phyloP scores from a whole-genome alignment of 2,888 invertebrate genomes.

The Strigamia maritima region DNA sequence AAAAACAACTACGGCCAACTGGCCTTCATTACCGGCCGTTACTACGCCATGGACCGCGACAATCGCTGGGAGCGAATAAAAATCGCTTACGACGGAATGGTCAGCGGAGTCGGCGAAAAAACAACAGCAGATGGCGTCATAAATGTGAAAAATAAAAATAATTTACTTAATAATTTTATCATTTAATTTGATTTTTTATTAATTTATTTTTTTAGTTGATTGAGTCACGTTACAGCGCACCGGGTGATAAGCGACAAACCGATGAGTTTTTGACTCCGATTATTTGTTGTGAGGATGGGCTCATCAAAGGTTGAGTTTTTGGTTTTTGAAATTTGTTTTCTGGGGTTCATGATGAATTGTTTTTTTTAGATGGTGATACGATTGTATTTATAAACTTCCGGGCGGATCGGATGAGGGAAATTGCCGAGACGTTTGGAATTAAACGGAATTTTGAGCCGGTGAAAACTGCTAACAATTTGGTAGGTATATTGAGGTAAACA shows the following conservation, averaged over 20 bases:
- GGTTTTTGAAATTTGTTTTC: not conserved
- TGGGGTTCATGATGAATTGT: not conserved
- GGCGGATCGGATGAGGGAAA: slow-evolving; percentile 55
- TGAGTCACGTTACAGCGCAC: slow-evolving; percentile 46
- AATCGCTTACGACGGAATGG: slow-evolving; percentile 54
- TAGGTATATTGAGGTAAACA: slow-evolving; percentile 37
- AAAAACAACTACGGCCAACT: slow-evolving; percentile 46
- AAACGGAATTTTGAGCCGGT: slow-evolving; percentile 47
- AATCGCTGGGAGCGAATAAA: slow-evolving; percentile 49
- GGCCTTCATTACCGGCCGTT: slow-evolving; percentile 52
- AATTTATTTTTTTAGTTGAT: slow-evolving; percentile 37
- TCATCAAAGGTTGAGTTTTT: not conserved
- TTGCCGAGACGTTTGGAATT: slow-evolving; percentile 51
- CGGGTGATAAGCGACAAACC: slow-evolving; percentile 48
- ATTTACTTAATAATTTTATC: too few species aligned
- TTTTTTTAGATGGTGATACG: slow-evolving; percentile 51
- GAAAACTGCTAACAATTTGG: slow-evolving; percentile 46
- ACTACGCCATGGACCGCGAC: slow-evolving; percentile 56
- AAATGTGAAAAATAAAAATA: slow-evolving; percentile 38
- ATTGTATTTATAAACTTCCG: slow-evolving; percentile 55
- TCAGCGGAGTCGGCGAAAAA: slow-evolving; percentile 51
- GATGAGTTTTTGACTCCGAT: slow-evolving; percentile 56
- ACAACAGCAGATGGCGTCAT: slow-evolving; percentile 46
- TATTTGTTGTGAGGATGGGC: slow-evolving; percentile 48
- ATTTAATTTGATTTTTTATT: not conserved